Base-by-base conservation (phyloP, 2,797 vertebrate genomes). In the Arvicola amphibius region DNA sequence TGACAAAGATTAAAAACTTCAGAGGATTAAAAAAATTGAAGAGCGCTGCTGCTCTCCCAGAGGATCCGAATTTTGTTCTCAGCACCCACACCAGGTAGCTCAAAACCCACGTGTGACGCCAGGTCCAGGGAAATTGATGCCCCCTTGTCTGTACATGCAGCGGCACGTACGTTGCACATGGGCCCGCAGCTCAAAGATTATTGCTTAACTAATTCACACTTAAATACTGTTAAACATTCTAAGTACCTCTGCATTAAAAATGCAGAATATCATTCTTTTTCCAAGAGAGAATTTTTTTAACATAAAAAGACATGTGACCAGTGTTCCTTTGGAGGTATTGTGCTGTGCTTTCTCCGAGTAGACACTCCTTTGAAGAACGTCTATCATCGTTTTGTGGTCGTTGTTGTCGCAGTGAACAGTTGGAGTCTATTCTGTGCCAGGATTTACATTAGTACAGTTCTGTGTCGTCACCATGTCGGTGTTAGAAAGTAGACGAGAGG, bases 1-100 rank as follows among this genome's bases (percentile, higher is more conserved):
- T 96, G 94, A 94, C 94, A 95, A 88, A 96, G 83, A 96, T 97
- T n/a, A n/a, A 97, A 97, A 96, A 92, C 87, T 97, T 95, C 95
- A 89, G 51, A 96, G 48, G 84, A 83, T 61, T 40, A 40, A 81
- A 61, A 29, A 48, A 43, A 95, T 67, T 40, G 7, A 17, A 40
- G 53, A 81, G 53, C 23, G 13, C n/a, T 53, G 14, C 7, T 61
- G 56, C 23, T 40, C 7, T 81, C 40, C 10, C n/a, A 61, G 53
- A 29, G 79, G 37, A 40, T 40, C 25, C 16, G 13, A 7, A 29
- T 81, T 40, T 56, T 5, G 2, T 81, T 81, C 12, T 59, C n/a
- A 81, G 53, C 6, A 59, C 23, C 51, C n/a, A 27, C 1, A 25
- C 53, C n/a, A 59, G 53, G n/a, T 13, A 81, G 79, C n/a, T 59